Evolutionary conservation across 64 coral and sea anemone species (phyloP), one percentile per base, ranked within the genome.

Genomic region (Porites australiensis): DNA sequence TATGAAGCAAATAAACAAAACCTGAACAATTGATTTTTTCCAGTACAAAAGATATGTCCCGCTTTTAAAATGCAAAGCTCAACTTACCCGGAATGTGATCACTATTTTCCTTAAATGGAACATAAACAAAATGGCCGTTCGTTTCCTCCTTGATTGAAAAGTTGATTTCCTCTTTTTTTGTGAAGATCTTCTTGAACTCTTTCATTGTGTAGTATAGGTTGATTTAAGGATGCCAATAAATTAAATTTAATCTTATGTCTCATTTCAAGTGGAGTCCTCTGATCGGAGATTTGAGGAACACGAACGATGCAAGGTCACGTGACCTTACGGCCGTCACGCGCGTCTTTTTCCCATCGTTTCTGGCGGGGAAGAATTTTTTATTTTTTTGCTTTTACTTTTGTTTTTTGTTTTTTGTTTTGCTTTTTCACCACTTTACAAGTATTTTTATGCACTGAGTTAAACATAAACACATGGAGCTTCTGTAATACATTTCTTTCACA

Each of bases 61-160:
- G 2, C 13, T 8, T 21, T 27, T 57, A 10, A 54, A 53, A 54
- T n/a, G 13, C 62, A 14, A 64, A 64, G 4, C 4, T 2, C 4
- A 44, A 14, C 16, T 62, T 82, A 82, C 78, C 78, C 45, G 78
- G 78, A 62, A 82, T 58, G 18, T 62, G 55, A 13, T 82, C 78
- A 18, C 2, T 43, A 37, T 63, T 82, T 20, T 14, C 43, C 15
- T 37, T 82, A 11, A 14, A 3, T 12, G 78, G 78, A 61, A 62
- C 50, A 45, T 82, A 82, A 60, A 82, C 78, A 59, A 82, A 44
- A 82, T 82, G 58, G 55, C 78, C 78, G 23, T 58, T 43, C 55
- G 11, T 82, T 14, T 82, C 78, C 54, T 57, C 54, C 63, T 82
- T 19, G 18, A 82, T 16, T 27, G 58, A 82, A 63, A 82, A 82